Evolutionary conservation across 2,113 vertebrate genomes (phyloP).

Genomic region (Ciconia stormi): DNA sequence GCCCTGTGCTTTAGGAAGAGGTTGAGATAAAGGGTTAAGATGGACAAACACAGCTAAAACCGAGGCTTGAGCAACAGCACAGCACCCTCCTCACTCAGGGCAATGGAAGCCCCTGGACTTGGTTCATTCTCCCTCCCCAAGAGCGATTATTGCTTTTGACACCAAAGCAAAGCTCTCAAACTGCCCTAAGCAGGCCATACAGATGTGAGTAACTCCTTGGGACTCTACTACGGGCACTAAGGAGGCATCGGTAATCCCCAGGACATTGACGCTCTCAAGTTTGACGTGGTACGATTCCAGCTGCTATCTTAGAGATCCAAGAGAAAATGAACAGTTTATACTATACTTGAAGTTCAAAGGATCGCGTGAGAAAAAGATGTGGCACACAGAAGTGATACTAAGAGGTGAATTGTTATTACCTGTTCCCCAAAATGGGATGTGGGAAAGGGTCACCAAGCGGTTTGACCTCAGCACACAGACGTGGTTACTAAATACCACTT

Average conservation of each 20-base stretch:
- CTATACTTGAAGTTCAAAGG: neutral
- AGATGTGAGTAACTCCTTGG: neutral
- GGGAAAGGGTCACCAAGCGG: neutral
- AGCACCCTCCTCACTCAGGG: neutral
- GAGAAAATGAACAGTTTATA: neutral
- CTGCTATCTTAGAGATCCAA: neutral
- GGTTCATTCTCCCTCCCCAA: neutral
- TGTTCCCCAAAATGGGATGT: neutral
- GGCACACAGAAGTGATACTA: neutral
- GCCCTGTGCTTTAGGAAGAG: neutral
- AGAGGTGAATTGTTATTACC: neutral
- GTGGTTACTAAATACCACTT: neutral
- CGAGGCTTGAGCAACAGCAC: neutral
- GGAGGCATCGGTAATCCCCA: neutral
- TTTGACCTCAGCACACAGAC: neutral
- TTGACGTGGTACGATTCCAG: accelerated
- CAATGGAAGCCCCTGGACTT: neutral
- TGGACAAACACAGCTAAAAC: neutral
- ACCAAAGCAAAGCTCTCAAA: neutral
- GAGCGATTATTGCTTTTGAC: neutral
- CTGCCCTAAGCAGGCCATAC: neutral
- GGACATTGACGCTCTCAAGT: neutral
- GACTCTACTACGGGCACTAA: neutral
- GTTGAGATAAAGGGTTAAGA: neutral
- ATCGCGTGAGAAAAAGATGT: neutral